phyloP scores from a whole-genome alignment of 2,113 vertebrate genomes.

The Apteryx owenii region DNA sequence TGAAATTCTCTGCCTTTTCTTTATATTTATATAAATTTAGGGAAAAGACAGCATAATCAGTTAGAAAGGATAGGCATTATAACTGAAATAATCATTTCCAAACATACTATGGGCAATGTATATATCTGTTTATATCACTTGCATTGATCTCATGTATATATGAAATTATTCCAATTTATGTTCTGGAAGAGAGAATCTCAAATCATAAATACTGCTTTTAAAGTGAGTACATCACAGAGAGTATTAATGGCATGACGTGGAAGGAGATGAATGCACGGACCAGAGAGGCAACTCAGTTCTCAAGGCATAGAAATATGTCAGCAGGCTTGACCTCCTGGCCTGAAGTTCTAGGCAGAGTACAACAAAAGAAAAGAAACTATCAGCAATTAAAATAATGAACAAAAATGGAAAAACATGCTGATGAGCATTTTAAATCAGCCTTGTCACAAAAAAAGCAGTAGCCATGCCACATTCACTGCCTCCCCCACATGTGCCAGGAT shows the following conservation, averaged over 20 bases:
- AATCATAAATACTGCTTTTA: not conserved
- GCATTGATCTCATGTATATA: not conserved
- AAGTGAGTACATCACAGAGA: not conserved
- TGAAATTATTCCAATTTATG: conserved; percentile 6
- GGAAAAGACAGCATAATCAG: not conserved
- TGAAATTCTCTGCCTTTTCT: not conserved
- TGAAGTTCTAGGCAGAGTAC: conserved; percentile 9
- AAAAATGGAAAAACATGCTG: not conserved
- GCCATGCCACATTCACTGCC: not conserved
- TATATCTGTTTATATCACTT: not conserved
- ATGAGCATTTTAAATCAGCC: not conserved
- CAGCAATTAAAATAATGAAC: conserved; percentile 21
- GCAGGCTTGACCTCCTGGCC: conserved; percentile 37
- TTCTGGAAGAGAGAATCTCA: not conserved
- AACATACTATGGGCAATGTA: not conserved
- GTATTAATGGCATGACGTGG: not conserved
- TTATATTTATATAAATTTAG: not conserved
- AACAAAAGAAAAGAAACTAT: conserved; percentile 27
- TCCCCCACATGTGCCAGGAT: not conserved
- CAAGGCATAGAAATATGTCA: not conserved
- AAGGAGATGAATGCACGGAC: not conserved
- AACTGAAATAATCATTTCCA: not conserved
- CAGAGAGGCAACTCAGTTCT: not conserved
- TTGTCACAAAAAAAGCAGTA: not conserved
- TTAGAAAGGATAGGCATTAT: not conserved